phyloP scores from a whole-genome alignment of 2,888 invertebrate species.

The Drosophila setosimentum region DNA sequence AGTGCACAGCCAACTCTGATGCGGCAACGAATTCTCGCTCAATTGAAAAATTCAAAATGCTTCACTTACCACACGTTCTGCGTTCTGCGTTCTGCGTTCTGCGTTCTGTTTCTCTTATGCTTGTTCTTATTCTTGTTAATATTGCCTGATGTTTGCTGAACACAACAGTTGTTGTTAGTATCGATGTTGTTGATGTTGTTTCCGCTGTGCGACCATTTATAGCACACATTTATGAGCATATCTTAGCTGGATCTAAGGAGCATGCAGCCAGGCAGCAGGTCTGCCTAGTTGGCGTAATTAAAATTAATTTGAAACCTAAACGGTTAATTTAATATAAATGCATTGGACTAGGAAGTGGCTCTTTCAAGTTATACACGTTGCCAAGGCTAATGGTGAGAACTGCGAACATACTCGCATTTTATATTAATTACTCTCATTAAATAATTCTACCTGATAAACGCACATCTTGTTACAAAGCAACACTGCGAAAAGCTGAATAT shows the following conservation, averaged over 20 bases:
- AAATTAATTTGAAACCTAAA: constrained; percentile 73
- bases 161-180: constrained; percentile 13
- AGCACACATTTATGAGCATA: constrained; percentile 60
- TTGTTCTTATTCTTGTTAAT: constrained; percentile 22
- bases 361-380: constrained; percentile 50
- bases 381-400: constrained; percentile 43
- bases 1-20: constrained; percentile 32
- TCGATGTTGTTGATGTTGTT: constrained; percentile 40
- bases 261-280: constrained; percentile 12
- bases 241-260: constrained; percentile 37
- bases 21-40: constrained; percentile 58
- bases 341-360: constrained; percentile 53
- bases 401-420: constrained; percentile 32
- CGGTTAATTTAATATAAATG: constrained; percentile 66
- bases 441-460: constrained; percentile 53
- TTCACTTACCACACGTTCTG: constrained; percentile 43
- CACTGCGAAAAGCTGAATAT: constrained; percentile 2
- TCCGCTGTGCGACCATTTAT: constrained; percentile 63
- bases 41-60: constrained; percentile 67
- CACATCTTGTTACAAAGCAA: constrained; percentile 16
- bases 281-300: constrained; percentile 59
- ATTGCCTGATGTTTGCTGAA: constrained; percentile 16
- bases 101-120: constrained; percentile 3
- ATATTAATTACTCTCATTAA: constrained; percentile 63
- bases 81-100: background rate